Evolutionary conservation across 37 sponge, comb jelly and placozoan species (phyloP).

Genomic region (Haliclona indistincta): DNA sequence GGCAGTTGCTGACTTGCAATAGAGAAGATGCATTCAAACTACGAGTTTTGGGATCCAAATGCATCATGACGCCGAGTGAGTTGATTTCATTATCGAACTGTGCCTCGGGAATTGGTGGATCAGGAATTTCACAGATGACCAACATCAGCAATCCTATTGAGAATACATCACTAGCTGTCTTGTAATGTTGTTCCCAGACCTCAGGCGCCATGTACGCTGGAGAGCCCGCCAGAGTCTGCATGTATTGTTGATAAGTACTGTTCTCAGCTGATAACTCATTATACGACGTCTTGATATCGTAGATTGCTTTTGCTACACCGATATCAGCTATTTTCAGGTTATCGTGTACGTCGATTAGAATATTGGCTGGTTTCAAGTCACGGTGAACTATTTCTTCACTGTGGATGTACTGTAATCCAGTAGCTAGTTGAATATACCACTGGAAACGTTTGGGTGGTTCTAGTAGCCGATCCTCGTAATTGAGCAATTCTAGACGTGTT

Average conservation of each 20-base stretch:
- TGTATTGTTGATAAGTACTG: slow-evolving; percentile 5
- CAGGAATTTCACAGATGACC: slow-evolving; percentile 28
- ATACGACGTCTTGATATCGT: not conserved
- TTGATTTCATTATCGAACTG: not conserved
- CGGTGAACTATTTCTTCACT: not conserved
- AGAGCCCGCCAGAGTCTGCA: slow-evolving; percentile 24
- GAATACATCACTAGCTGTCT: slow-evolving; percentile 26
- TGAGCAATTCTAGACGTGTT: not conserved
- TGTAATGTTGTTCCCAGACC: slow-evolving; percentile 27
- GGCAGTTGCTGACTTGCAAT: not conserved
- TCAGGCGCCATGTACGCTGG: slow-evolving; percentile 44
- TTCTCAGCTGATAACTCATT: not conserved
- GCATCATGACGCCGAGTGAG: not conserved
- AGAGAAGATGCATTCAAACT: not conserved
- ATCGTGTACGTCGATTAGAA: slow-evolving; percentile 11
- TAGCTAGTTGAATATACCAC: slow-evolving; percentile 29
- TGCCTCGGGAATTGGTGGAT: slow-evolving; percentile 3
- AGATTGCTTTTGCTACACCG: slow-evolving; percentile 22
- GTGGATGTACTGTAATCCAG: slow-evolving; percentile 19
- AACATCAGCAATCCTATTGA: slow-evolving; percentile 33
- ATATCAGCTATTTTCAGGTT: slow-evolving; percentile 38
- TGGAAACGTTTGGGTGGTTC: not conserved
- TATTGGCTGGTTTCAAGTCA: slow-evolving; percentile 22
- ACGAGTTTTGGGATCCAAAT: not conserved
- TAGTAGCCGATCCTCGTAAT: not conserved